Evolutionary conservation across 37 sponge, comb jelly and placozoan species (phyloP).

Genomic region (Dysidea cf. avara): DNA sequence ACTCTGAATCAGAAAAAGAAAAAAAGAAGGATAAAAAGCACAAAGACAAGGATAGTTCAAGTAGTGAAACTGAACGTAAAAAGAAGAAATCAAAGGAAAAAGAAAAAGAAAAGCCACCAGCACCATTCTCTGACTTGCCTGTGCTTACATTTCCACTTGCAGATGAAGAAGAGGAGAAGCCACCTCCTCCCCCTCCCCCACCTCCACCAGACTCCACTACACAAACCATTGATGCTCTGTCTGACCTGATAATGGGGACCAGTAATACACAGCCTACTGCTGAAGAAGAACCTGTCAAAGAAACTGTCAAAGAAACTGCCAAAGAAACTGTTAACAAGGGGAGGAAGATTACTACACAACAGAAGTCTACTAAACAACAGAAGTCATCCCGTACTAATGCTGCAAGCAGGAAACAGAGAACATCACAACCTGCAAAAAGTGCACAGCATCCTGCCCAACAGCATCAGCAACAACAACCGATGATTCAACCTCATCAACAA

Average conservation of each 20-base stretch:
- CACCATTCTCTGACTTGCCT: too few species aligned
- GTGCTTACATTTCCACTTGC: slow-evolving; percentile 1
- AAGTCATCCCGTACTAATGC: too few species aligned
- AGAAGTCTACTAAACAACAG: too few species aligned
- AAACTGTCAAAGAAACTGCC: not conserved
- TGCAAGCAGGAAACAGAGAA: too few species aligned
- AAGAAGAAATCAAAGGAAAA: slow-evolving; percentile 1
- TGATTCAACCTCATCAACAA: too few species aligned
- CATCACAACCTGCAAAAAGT: too few species aligned
- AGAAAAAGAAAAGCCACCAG: not conserved
- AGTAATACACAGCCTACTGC: not conserved
- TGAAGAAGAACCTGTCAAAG: not conserved
- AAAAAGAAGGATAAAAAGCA: not conserved
- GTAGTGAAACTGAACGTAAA: not conserved
- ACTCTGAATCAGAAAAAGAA: slow-evolving; percentile 2
- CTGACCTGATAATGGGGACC: slow-evolving; percentile 27
- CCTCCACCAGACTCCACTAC: slow-evolving; percentile 6
- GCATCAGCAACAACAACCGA: too few species aligned
- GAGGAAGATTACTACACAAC: too few species aligned
- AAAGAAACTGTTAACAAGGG: too few species aligned
- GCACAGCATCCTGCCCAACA: too few species aligned
- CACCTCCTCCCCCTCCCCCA: slow-evolving; percentile 15
- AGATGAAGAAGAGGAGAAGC: slow-evolving; percentile 19
- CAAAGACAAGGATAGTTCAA: not conserved
- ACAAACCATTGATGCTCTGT: slow-evolving; percentile 40